phyloP scores from a whole-genome alignment of 1,140 invertebrate species.

The Drosophila pruinosa region DNA sequence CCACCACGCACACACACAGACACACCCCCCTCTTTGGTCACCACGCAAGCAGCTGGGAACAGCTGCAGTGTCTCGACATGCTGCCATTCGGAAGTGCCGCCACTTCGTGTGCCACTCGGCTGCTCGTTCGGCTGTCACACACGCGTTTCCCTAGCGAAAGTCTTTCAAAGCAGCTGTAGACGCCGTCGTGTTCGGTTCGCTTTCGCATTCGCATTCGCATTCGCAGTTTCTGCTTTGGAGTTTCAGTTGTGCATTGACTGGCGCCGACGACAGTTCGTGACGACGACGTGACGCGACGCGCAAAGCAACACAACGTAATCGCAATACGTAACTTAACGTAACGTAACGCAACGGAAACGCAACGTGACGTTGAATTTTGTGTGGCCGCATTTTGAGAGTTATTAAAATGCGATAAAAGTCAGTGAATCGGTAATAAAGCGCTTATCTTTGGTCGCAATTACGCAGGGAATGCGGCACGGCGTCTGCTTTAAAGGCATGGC shows the following conservation, averaged over 20 bases:
- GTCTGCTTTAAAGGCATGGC: neutral
- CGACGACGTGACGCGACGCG: slow-evolving; percentile 10
- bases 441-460: slow-evolving; percentile 79
- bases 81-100: slow-evolving; percentile 8
- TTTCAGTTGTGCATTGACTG: slow-evolving; percentile 71
- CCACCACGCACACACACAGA: neutral
- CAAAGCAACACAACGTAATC: neutral
- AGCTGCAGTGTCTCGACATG: slow-evolving; percentile 34
- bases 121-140: slow-evolving; percentile 20
- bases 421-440: slow-evolving; percentile 81
- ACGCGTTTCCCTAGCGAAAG: slow-evolving; percentile 30
- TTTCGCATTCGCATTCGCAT: slow-evolving; percentile 20
- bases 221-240: slow-evolving; percentile 12
- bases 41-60: neutral
- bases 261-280: slow-evolving; percentile 51
- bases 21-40: neutral
- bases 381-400: slow-evolving; percentile 66
- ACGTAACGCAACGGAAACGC: slow-evolving; percentile 27
- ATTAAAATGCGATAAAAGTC: slow-evolving; percentile 81
- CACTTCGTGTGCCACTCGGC: slow-evolving; percentile 4
- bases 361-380: slow-evolving; percentile 26
- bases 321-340: neutral
- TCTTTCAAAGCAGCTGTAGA: slow-evolving; percentile 62
- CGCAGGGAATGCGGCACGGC: slow-evolving; percentile 21
- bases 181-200: slow-evolving; percentile 57